Percentiles rank a stretch among this genome's conserved stretches.
Evolutionary conservation across 1,140 invertebrate genomes (phyloP).

Genomic region (Ceratina japonica): DNA sequence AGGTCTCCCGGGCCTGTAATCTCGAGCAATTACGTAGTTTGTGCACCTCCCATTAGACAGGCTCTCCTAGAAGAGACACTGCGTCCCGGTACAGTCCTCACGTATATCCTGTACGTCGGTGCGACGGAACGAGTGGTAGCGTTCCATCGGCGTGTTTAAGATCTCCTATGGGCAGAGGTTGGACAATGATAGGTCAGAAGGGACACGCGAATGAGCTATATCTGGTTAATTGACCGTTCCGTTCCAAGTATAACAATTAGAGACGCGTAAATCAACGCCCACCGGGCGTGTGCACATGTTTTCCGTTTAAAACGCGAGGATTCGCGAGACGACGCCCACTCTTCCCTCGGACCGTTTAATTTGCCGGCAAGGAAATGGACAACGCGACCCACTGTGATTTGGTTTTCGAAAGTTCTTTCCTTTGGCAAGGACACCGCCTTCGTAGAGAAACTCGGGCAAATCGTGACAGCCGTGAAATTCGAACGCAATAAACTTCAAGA

Average conservation of each 20-base stretch:
- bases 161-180: slow-evolving; percentile 27
- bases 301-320: slow-evolving; percentile 12
- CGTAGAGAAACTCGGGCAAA: not conserved
- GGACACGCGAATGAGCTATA: slow-evolving; percentile 35
- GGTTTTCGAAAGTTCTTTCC: slow-evolving; percentile 6
- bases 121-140: slow-evolving; percentile 7
- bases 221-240: slow-evolving; percentile 55
- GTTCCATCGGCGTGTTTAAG: slow-evolving; percentile 31
- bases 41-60: slow-evolving; percentile 61
- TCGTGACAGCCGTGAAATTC: not conserved
- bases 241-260: slow-evolving; percentile 53
- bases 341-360: slow-evolving; percentile 20
- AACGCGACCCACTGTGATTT: slow-evolving; percentile 10
- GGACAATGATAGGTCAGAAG: slow-evolving; percentile 30
- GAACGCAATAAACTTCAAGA: slow-evolving; percentile 12
- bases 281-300: slow-evolving; percentile 3
- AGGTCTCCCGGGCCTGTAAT: slow-evolving; percentile 68
- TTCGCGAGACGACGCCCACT: slow-evolving; percentile 31
- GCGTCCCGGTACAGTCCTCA: not conserved
- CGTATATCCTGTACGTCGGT: not conserved
- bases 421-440: too few species aligned
- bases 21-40: slow-evolving; percentile 68
- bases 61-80: slow-evolving; percentile 41
- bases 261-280: slow-evolving; percentile 53
- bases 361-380: not conserved